A percentile compares a stretch with the other conserved stretches of the same genome.
phyloP scores from a whole-genome alignment of 2,797 vertebrate genomes.

The Characodon lateralis region DNA sequence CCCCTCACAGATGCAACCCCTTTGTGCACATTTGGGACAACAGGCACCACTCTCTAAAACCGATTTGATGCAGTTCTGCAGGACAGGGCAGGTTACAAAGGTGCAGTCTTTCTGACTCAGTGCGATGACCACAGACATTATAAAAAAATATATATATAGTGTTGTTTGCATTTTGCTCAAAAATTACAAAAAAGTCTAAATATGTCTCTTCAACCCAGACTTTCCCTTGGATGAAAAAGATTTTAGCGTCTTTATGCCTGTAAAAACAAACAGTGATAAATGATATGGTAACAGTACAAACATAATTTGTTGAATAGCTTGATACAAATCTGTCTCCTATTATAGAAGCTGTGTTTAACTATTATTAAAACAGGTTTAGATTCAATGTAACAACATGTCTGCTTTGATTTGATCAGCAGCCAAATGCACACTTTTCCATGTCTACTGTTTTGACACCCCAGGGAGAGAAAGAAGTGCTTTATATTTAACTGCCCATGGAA shows the following conservation, averaged over 20 bases:
- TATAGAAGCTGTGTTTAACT: not conserved
- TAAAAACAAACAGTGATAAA: slow-evolving; percentile 71
- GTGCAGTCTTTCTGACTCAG: slow-evolving; percentile 86
- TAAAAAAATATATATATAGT: slow-evolving; percentile 48
- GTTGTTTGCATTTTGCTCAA: slow-evolving; percentile 67
- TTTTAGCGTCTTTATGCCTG: slow-evolving; percentile 51
- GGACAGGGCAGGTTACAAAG: slow-evolving; percentile 80
- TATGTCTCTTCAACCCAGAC: slow-evolving; percentile 31
- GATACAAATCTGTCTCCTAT: slow-evolving; percentile 13
- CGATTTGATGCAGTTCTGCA: slow-evolving; percentile 89
- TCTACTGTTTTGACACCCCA: slow-evolving; percentile 27
- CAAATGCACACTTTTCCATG: slow-evolving; percentile 51
- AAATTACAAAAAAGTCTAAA: slow-evolving; percentile 21
- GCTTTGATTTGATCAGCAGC: slow-evolving; percentile 44
- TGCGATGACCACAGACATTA: slow-evolving; percentile 50
- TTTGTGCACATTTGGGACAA: slow-evolving; percentile 86
- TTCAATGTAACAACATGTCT: slow-evolving; percentile 36
- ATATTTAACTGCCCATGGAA: slow-evolving; percentile 52
- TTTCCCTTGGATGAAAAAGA: slow-evolving; percentile 27
- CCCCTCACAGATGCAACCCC: slow-evolving; percentile 90
- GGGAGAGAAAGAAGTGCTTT: slow-evolving; percentile 34
- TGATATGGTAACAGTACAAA: slow-evolving; percentile 41
- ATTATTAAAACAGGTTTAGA: slow-evolving; percentile 20
- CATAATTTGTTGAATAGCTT: slow-evolving; percentile 17
- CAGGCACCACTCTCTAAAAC: slow-evolving; percentile 83